Evolutionary conservation across 2,888 invertebrate genomes (phyloP).

Genomic region (Dysmachus trigonus): DNA sequence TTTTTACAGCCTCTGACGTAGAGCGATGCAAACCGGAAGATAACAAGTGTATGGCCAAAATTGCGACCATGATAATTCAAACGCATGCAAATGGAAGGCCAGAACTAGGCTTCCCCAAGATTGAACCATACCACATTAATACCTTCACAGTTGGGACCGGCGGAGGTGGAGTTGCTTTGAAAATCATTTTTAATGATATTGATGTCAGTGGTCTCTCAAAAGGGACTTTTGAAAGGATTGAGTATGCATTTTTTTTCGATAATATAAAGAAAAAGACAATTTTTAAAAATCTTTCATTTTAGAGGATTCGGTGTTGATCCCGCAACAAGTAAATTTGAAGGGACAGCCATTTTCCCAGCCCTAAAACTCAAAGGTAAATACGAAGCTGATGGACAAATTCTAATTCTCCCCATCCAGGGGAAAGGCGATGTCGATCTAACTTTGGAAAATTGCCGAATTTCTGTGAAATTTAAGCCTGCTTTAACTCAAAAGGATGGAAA

Average conservation of each 20-base stretch:
- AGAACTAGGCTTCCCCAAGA: constrained; percentile 34
- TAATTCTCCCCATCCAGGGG: constrained; percentile 57
- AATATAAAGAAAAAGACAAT: neutral
- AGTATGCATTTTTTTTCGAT: constrained; percentile 29
- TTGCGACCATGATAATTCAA: constrained; percentile 44
- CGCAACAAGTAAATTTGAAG: constrained; percentile 43
- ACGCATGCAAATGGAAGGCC: constrained; percentile 46
- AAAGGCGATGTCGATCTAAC: constrained; percentile 45
- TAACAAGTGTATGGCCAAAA: constrained; percentile 44
- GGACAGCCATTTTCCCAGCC: constrained; percentile 8
- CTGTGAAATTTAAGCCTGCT: constrained; percentile 60
- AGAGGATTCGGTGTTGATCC: constrained; percentile 46
- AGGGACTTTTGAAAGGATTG: constrained; percentile 29
- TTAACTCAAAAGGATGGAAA: constrained; percentile 56
- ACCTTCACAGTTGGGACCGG: neutral
- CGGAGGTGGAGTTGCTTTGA: constrained; percentile 10
- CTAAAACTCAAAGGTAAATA: constrained; percentile 50
- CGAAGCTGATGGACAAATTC: constrained; percentile 54
- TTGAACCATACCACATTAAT: constrained; percentile 44
- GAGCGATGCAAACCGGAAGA: constrained; percentile 49
- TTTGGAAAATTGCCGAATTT: constrained; percentile 49
- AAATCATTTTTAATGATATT: constrained; percentile 44
- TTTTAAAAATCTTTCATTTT: constrained; percentile 28
- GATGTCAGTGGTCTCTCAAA: constrained; percentile 44
- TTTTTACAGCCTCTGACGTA: constrained; percentile 46